These are phyloP conservation scores for Caprella mutica DNA, from an alignment of 2,888 invertebrate species.

Conservation along the genomic window DNA sequence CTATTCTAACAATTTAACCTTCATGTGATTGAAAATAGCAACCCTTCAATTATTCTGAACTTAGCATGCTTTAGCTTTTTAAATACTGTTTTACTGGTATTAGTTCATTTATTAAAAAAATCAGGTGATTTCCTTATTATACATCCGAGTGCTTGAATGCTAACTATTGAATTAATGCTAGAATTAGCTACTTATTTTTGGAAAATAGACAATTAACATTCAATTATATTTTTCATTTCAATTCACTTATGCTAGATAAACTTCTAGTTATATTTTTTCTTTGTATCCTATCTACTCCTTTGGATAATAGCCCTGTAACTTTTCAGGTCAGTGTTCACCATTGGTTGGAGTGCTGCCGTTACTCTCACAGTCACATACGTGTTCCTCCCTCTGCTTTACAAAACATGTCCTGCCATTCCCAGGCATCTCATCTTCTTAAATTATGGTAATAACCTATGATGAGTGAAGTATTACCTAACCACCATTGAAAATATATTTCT, in stretches of 20 bases:
- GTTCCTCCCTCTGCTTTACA: slow-evolving; percentile 34
- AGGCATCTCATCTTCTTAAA: slow-evolving; percentile 36
- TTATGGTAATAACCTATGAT: slow-evolving; percentile 28
- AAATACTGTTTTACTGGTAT: no score
- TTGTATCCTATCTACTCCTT: no score
- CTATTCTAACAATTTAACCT: no score
- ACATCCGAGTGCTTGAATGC: no score
- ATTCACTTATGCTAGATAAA: background rate
- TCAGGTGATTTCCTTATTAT: no score
- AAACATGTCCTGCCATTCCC: slow-evolving; percentile 33
- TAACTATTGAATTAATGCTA: background rate
- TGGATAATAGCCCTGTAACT: no score
- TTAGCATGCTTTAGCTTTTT: no score
- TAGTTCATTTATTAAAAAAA: no score
- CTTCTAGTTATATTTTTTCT: background rate
- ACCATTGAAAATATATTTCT: no score
- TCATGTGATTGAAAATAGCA: no score
- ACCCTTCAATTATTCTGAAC: no score
- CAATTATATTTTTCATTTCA: background rate
- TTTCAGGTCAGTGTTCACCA: slow-evolving; percentile 24
- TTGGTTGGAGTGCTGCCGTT: slow-evolving; percentile 19
- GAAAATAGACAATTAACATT: background rate
- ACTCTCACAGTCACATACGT: slow-evolving; percentile 34
- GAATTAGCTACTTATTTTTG: background rate
- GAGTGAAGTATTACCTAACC: no score